phyloP scores from a whole-genome alignment of 2,113 vertebrate species.

The Spea multiplicata region DNA sequence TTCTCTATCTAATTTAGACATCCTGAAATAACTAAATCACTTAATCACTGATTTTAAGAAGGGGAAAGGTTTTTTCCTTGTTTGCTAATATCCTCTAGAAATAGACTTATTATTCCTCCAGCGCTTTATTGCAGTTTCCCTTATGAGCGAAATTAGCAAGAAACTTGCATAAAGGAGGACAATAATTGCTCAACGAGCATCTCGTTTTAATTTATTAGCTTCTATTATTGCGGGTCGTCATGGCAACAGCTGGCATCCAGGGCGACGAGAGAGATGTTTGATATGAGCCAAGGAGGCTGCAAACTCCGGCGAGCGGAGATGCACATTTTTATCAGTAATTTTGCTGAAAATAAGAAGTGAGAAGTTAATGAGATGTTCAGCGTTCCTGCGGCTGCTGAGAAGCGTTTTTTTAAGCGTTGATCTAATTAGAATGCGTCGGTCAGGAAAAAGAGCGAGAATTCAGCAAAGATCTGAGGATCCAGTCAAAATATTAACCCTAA shows the following conservation, averaged over 20 bases:
- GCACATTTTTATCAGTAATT: conserved; percentile 85
- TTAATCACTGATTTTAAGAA: conserved; percentile 62
- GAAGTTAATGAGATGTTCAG: conserved; percentile 86
- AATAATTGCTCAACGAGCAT: conserved; percentile 84
- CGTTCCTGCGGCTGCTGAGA: conserved; percentile 78
- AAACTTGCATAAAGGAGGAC: conserved; percentile 81
- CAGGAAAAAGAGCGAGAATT: conserved; percentile 82
- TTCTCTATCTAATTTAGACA: conserved; percentile 26
- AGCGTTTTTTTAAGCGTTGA: conserved; percentile 71
- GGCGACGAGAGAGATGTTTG: conserved; percentile 77
- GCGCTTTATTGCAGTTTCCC: conserved; percentile 75
- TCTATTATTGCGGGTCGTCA: conserved; percentile 79
- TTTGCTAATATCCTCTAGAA: conserved; percentile 72
- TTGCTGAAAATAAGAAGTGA: conserved; percentile 84
- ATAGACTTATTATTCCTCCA: conserved; percentile 70
- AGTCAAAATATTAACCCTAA: conserved; percentile 78
- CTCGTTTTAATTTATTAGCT: conserved; percentile 85
- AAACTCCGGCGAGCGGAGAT: conserved; percentile 75
- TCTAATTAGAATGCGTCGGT: conserved; percentile 80
- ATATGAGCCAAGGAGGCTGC: conserved; percentile 72
- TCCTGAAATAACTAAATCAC: conserved; percentile 61
- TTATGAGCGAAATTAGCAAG: conserved; percentile 84
- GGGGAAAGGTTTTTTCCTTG: conserved; percentile 49
- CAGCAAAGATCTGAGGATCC: conserved; percentile 74
- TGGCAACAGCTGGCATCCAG: conserved; percentile 68